A percentile compares a stretch with the other conserved stretches of the same genome.
phyloP scores from a whole-genome alignment of 2,888 invertebrate species.

The Leptopterna dolabrata region DNA sequence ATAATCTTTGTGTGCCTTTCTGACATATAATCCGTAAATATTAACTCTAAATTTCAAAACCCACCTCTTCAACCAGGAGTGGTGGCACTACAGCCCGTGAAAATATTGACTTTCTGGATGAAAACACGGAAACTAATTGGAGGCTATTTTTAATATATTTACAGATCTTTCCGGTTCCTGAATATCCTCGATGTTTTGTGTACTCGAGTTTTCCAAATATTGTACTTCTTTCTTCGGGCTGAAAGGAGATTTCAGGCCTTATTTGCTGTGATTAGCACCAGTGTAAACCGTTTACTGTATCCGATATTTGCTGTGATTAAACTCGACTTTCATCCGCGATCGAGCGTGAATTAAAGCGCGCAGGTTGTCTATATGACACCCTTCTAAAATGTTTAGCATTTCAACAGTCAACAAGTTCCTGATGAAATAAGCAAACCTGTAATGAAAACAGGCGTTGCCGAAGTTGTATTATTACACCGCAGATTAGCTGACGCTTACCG shows the following conservation, averaged over 20 bases:
- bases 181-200: neutral
- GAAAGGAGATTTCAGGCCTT: neutral
- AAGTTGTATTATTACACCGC: no score
- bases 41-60: slow-evolving; percentile 32
- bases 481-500: no score
- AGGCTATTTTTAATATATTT: slow-evolving; percentile 22
- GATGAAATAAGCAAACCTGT: no score
- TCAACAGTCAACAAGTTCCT: no score
- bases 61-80: slow-evolving; percentile 37
- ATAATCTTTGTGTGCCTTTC: slow-evolving; percentile 51
- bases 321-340: neutral
- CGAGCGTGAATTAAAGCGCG: no score
- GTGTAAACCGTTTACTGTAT: neutral
- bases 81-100: slow-evolving; percentile 26
- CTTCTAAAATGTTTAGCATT: no score
- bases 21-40: slow-evolving; percentile 44
- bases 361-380: no score
- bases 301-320: neutral
- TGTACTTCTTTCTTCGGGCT: slow-evolving; percentile 1
- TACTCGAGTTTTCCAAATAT: neutral
- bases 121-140: slow-evolving; percentile 23
- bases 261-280: neutral
- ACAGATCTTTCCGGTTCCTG: neutral
- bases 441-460: no score
- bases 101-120: slow-evolving; percentile 38